Conservation (phyloP, 2,797 vertebrate genomes). For the Smutsia gigantea region DNA sequence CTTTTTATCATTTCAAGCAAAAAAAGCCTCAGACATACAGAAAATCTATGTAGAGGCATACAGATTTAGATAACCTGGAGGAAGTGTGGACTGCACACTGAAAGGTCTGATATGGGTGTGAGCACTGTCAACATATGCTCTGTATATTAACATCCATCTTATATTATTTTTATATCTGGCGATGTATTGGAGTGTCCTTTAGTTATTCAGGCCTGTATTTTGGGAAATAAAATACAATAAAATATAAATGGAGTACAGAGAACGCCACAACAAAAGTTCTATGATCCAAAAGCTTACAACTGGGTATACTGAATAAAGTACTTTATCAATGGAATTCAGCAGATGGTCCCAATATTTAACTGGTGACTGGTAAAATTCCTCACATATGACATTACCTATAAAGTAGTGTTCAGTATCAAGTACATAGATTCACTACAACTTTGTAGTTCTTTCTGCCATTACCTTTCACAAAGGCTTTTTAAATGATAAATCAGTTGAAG, state of each 20-base stretch:
- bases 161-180: not conserved
- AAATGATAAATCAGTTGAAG: not conserved
- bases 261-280: not conserved
- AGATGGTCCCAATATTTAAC: not conserved
- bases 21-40: not conserved
- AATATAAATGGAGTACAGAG: not conserved
- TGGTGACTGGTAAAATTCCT: not conserved
- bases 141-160: not conserved
- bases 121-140: not conserved
- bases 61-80: not conserved
- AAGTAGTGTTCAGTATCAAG: not conserved
- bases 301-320: not conserved
- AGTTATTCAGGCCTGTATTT: not conserved
- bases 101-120: not conserved
- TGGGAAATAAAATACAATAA: not conserved
- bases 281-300: not conserved
- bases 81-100: not conserved
- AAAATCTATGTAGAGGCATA: not conserved
- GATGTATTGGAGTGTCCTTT: not conserved
- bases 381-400: not conserved
- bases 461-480: not conserved
- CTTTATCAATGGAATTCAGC: not conserved
- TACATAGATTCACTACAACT: not conserved
- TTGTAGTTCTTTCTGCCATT: not conserved
- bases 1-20: not conserved